Evolutionary conservation across 1,140 invertebrate genomes (phyloP).

Genomic region (Heliconius melpomene): DNA sequence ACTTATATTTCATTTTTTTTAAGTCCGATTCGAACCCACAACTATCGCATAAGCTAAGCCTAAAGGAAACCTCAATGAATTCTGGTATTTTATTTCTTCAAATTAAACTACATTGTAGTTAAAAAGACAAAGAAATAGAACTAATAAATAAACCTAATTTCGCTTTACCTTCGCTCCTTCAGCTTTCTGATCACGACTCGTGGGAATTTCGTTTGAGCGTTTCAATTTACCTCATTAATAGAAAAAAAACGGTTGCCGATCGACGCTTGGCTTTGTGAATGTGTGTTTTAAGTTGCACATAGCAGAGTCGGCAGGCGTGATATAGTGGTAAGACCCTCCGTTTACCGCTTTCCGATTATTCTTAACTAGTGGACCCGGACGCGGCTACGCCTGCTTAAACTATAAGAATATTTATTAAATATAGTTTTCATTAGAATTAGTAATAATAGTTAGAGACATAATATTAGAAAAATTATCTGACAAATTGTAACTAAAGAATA

Average conservation of each 20-base stretch:
- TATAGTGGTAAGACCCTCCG: background rate
- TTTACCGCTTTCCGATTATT: too few relatives aligned
- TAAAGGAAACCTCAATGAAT: background rate
- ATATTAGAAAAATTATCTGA: too few relatives aligned
- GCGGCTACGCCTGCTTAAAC: too few relatives aligned
- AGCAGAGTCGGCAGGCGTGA: background rate
- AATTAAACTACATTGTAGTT: background rate
- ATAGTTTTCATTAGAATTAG: too few relatives aligned
- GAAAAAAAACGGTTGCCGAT: background rate
- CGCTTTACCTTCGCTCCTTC: background rate
- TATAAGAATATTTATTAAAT: too few relatives aligned
- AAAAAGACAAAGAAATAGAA: slow-evolving; percentile 10
- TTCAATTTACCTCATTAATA: slow-evolving; percentile 16
- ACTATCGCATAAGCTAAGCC: too few relatives aligned
- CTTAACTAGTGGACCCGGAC: too few relatives aligned
- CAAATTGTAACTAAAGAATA: too few relatives aligned
- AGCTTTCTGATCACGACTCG: slow-evolving; percentile 5
- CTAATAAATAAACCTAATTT: slow-evolving; percentile 14
- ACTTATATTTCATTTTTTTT: too few relatives aligned
- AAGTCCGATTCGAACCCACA: too few relatives aligned
- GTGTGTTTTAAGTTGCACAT: background rate
- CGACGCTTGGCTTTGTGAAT: background rate
- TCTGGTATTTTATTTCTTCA: background rate
- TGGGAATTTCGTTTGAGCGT: slow-evolving; percentile 11
- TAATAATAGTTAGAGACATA: too few relatives aligned